Base-by-base conservation (phyloP, 2,888 invertebrate species). In the Synergus gifuensis region DNA sequence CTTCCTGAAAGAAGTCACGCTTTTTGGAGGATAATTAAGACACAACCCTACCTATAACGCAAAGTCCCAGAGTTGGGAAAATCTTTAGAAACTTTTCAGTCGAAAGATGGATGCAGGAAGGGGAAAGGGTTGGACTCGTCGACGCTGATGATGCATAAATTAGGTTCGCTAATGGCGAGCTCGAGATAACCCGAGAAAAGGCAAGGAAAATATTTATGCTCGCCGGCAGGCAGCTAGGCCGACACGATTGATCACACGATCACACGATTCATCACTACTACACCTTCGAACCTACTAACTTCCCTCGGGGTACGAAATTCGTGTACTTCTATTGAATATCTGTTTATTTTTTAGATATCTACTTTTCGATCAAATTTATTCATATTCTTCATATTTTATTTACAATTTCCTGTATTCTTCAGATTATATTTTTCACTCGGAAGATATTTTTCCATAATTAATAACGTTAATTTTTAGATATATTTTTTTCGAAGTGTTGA, bases 131-230 rank as follows among this genome's bases (percentile, higher is more conserved):
- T 91, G 86, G 81, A 83, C 83, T 60, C 82, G 77, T 80, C 76
- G 76, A 79, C 81, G 85, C 86, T 89, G 90, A 90, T 89, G 87
- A 90, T 91, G 92, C 90, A 92, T 92, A 91, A 92, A 91, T 92
- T 90, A 91, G 88, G 84, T 85, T 81, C 86, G 88, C 90, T 91
- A 91, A 92, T 92, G 91, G 90, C 87, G 86, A 82, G 83, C 83
- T 83, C 84, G 84, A 86, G 85, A 86, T 86, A 84, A 79, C 81
- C 83, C 81, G 78, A 81, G 83, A 85, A 87, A 87, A 88, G 86
- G 85, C 85, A 86, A 86, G 84, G 87, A 85, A 86, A 88, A 87
- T 88, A 87, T 89, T 89, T 88, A 87, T 87, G 86, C 83, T 81
- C 83, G 82, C 79, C 64, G 73, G 67, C 28, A 42, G 76, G 28